Percentiles rank a stretch among this genome's conserved stretches.
Conservation (phyloP, 2,888 invertebrate species). For the Iphiclides podalirius region DNA sequence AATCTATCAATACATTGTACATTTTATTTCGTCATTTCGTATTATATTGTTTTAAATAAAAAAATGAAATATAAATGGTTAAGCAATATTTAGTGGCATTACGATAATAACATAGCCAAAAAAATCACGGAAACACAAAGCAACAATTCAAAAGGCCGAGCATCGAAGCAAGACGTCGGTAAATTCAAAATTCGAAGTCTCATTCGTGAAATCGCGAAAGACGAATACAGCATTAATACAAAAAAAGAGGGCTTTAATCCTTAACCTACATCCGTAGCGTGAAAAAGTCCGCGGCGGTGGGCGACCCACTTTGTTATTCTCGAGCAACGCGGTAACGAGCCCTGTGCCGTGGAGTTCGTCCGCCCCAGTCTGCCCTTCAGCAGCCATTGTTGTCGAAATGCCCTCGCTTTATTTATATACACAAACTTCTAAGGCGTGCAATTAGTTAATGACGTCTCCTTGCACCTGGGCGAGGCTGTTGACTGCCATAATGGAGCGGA, state of each 20-base stretch:
- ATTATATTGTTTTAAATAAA: no score
- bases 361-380: slow-evolving; percentile 1
- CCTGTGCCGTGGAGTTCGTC: slow-evolving; percentile 4
- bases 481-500: no score
- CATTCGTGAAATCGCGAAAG: no score
- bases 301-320: slow-evolving; percentile 39
- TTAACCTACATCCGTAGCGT: slow-evolving; percentile 32
- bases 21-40: no score
- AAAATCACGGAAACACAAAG: no score
- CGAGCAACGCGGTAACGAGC: slow-evolving; percentile 31
- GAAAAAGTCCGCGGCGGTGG: slow-evolving; percentile 22
- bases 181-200: background rate
- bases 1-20: no score
- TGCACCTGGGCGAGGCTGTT: background rate
- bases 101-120: no score
- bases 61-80: no score
- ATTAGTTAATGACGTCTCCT: slow-evolving; percentile 7
- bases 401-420: slow-evolving; percentile 9
- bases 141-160: no score
- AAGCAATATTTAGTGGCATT: no score
- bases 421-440: slow-evolving; percentile 1
- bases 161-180: no score
- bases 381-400: slow-evolving; percentile 8
- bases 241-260: slow-evolving; percentile 22
- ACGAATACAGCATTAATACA: no score